A percentile compares a stretch with the other conserved stretches of the same genome.
These are phyloP conservation scores for Sycophila texana DNA, from an alignment of 2,888 invertebrate species.

Conservation along the genomic window DNA sequence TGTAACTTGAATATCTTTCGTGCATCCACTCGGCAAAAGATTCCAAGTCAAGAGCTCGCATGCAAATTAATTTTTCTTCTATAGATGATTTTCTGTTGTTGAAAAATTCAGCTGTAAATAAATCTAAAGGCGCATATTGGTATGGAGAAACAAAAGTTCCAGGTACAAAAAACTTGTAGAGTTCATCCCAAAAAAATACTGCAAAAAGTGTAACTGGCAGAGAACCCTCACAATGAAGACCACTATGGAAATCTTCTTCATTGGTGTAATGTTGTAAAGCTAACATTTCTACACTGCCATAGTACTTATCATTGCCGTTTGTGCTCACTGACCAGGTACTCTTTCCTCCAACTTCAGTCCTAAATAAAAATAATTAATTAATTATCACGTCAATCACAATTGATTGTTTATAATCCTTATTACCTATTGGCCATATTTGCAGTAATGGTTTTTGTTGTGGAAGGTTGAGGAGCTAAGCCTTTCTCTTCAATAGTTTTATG, in stretches of 20 bases:
- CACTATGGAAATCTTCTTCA: conserved; percentile 60
- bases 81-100: conserved; percentile 79
- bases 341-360: conserved; percentile 59
- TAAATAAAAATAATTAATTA: conserved; percentile 20
- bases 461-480: conserved; percentile 13
- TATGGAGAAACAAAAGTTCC: conserved; percentile 82
- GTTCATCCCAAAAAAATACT: conserved; percentile 88
- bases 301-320: conserved; percentile 56
- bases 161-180: conserved; percentile 79
- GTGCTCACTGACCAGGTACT: conserved; percentile 65
- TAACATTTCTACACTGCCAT: conserved; percentile 66
- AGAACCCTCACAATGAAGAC: conserved; percentile 84
- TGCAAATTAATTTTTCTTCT: conserved; percentile 77
- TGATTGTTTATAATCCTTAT: not conserved
- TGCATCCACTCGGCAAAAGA: conserved; percentile 76
- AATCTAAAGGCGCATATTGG: conserved; percentile 85
- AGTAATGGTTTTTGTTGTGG: conserved; percentile 35
- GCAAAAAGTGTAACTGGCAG: conserved; percentile 81
- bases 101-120: conserved; percentile 83
- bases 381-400: conserved; percentile 8
- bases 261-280: conserved; percentile 64
- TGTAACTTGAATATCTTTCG: conserved; percentile 61
- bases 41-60: conserved; percentile 72
- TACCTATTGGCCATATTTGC: conserved; percentile 53
- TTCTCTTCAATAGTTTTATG: conserved; percentile 32